A percentile compares a stretch with the other conserved stretches of the same genome.
Conservation (phyloP, 2,797 vertebrate genomes). For the Phrynocephalus vlangalii region DNA sequence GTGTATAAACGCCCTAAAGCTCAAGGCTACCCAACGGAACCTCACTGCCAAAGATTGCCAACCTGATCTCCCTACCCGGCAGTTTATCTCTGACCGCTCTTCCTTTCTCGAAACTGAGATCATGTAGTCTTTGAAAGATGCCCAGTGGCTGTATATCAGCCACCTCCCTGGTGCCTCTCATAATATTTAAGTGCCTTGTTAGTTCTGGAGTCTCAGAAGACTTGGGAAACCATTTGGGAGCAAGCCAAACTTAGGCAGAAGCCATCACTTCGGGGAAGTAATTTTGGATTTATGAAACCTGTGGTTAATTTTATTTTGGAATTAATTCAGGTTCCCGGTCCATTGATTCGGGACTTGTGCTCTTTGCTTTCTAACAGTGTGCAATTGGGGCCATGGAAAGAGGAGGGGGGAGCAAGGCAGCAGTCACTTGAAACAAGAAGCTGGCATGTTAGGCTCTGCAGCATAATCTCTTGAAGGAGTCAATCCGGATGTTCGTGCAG, state of each 20-base stretch:
- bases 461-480: constrained; percentile 51
- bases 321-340: constrained; percentile 56
- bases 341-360: constrained; percentile 36
- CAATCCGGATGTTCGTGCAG: constrained; percentile 15
- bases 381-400: constrained; percentile 18
- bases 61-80: not conserved
- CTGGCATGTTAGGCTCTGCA: constrained; percentile 27
- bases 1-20: no score
- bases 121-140: not conserved
- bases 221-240: constrained; percentile 60
- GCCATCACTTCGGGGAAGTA: constrained; percentile 63
- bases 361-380: constrained; percentile 55
- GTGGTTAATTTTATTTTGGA: constrained; percentile 64
- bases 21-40: not conserved
- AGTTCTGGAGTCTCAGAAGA: not conserved
- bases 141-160: not conserved
- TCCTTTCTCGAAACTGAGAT: no score
- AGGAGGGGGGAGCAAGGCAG: not conserved
- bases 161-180: not conserved
- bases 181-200: constrained; percentile 39
- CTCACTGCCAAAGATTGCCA: not conserved
- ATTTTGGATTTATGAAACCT: constrained; percentile 64
- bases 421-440: constrained; percentile 5
- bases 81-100: no score
- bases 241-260: constrained; percentile 54